Base-by-base conservation (phyloP, 2,797 vertebrate genomes). In the Bradypodion pumilum region DNA sequence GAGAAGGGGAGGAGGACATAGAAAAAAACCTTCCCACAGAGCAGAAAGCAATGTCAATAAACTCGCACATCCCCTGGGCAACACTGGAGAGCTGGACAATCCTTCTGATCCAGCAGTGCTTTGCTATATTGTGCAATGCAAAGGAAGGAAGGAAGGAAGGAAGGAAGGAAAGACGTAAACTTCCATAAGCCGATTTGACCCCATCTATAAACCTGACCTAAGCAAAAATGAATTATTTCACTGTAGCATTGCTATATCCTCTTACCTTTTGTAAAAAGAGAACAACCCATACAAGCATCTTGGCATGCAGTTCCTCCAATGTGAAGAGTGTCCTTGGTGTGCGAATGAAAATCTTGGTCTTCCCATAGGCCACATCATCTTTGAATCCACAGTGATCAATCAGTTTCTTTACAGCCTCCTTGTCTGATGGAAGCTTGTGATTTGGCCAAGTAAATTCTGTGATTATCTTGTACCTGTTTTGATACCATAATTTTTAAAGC, bases 401-500 rank as follows among this genome's bases (percentile, higher is more conserved):
- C 40, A 99, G 96, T 89, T 96, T 96, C 95, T 95, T 96, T 90
- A 99, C 98, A 0, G 99, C 99, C 0, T 97, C 97, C 74, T 94
- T 96, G 95, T 99, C 98, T 0, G 98, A 98, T 0, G 97, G 94
- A 16, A 99, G 92, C 87, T 98, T 97, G 0, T 99, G 99, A 92
- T 99, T 99, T 1, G 99, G 99, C 99, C 99, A 99, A 0, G 99
- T 99, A 84, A 98, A 97, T 92, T 98, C 96, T 0, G 98, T 99
- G 94, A 99, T 98, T 98, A 99, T 99, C 95, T 99, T 99, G 94
- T 99, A 99, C 91, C 99, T 99, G 92, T 0, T 44, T 78, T 21
- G 0, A 6, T 19, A 80, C 10, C 27, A 56, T 19, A 12, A 46
- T 78, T 42, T 56, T 7, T 25, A 65, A 85, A 85, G 32, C 6